Percentiles rank a stretch among this genome's conserved stretches.
These are phyloP conservation scores for Gymnodraco acuticeps DNA, from an alignment of 2,797 vertebrate species.

Conservation along the genomic window DNA sequence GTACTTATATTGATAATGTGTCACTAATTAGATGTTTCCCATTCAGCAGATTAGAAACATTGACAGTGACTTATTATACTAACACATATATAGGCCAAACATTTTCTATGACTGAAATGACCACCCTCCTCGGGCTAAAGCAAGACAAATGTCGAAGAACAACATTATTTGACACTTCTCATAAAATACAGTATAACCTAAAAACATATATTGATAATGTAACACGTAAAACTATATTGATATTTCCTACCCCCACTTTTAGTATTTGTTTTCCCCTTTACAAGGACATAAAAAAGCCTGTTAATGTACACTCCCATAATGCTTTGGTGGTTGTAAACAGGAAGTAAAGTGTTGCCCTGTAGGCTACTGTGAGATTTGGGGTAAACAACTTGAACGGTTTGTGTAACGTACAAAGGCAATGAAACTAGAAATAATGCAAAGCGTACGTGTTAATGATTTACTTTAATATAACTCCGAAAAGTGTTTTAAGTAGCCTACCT, in stretches of 20 bases:
- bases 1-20: background rate
- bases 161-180: no score
- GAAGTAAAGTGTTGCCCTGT: background rate
- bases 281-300: background rate
- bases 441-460: no score
- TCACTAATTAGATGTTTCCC: background rate
- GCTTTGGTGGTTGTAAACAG: conserved; percentile 6
- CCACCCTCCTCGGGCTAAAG: background rate
- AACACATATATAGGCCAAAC: background rate
- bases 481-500: no score
- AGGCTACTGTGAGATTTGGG: background rate
- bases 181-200: no score
- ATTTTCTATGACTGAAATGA: background rate
- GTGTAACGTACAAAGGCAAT: background rate
- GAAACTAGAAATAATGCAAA: background rate
- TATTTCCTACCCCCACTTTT: background rate
- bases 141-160: background rate
- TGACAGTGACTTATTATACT: background rate
- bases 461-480: background rate
- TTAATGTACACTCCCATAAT: background rate
- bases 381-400: background rate
- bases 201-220: no score
- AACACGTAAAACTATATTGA: background rate
- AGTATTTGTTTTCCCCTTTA: background rate
- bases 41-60: background rate